phyloP scores from a whole-genome alignment of 30 jellyfish, hydroid and myxozoan species.

The Pelagia noctiluca region DNA sequence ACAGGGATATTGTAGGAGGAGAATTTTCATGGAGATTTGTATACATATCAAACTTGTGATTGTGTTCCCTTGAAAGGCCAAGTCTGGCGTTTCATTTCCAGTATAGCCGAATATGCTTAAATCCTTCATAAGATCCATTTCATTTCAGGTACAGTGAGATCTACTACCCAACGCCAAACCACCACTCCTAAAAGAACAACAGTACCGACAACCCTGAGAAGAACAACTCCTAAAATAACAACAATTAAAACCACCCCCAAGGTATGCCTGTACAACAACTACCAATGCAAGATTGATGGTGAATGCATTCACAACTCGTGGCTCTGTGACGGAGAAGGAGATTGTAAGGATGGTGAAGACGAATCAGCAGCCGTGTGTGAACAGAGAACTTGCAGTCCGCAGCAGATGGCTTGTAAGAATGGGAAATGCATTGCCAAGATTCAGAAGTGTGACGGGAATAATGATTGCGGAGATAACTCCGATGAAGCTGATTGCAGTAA shows the following conservation, averaged over 20 bases:
- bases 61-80: too few relatives aligned
- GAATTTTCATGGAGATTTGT: too few relatives aligned
- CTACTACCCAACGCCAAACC: too few relatives aligned
- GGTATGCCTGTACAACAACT: conserved; percentile 45
- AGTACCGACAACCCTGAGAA: conserved; percentile 17
- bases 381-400: conserved; percentile 53
- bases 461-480: conserved; percentile 81
- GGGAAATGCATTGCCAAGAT: conserved; percentile 66
- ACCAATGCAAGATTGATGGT: conserved; percentile 43
- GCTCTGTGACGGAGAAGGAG: conserved; percentile 93
- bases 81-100: too few relatives aligned
- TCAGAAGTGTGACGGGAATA: conserved; percentile 71
- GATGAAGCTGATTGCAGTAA: conserved; percentile 77
- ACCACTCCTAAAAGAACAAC: conserved; percentile 14
- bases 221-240: conserved; percentile 44
- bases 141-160: too few relatives aligned
- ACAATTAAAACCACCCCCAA: conserved; percentile 57
- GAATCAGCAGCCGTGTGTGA: conserved; percentile 68
- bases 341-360: conserved; percentile 88
- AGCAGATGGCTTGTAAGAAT: conserved; percentile 78
- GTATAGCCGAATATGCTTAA: too few relatives aligned
- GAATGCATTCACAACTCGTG: conserved; percentile 73
- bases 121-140: too few relatives aligned
- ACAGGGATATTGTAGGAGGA: too few relatives aligned
- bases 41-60: too few relatives aligned